Base-by-base conservation (phyloP, 2,113 vertebrate genomes). In the Aptenodytes forsteri region DNA sequence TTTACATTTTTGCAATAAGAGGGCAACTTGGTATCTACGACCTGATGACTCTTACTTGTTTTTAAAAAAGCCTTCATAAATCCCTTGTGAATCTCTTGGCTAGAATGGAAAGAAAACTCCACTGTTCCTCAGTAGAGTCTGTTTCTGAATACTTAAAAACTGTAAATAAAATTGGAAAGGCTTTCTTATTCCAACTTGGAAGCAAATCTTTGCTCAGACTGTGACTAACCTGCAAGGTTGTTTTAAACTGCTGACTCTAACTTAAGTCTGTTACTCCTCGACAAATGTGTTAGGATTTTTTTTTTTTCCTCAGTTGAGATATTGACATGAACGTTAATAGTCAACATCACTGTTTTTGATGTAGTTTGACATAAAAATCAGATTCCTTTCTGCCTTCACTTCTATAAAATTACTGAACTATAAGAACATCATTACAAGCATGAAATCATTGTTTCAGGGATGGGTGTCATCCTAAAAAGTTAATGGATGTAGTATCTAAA, bases 1-100 rank as follows among this genome's bases (percentile, higher is more conserved):
- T 97, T 97, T 97, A 97, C 82, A 90, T 96, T 95, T 96, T 96
- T 95, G 59, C 83, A 92, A 32, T 26, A 92, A 96, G 86, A 96
- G 54, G 30, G 62, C 73, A 93, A 38, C 73, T 91, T 87, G 27
- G 27, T 67, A 20, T 94, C 83, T 91, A 65, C 89, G 91, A 87
- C 81, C 86, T 87, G 19, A 58, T 87, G 81, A 76, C 52, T 92
- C n/a, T 66, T 81, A 61, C 76, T 90, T 92, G 40, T 86, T 97
- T 90, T 89, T 42, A 4, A 65, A 76, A 84, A 85, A 40, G 13
- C 2, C 46, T 87, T 90, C 22, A 58, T 72, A 83, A 92, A 91
- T 93, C 97, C 86, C 91, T 46, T 87, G 87, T 54, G 89, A 89
- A 62, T 91, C 70, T 91, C 49, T 72, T 89, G 17, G 16, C 55